Percentiles rank a stretch among this genome's conserved stretches.
Evolutionary conservation across 2,797 vertebrate genomes (phyloP).

Genomic region (Tragelaphus eurycerus): DNA sequence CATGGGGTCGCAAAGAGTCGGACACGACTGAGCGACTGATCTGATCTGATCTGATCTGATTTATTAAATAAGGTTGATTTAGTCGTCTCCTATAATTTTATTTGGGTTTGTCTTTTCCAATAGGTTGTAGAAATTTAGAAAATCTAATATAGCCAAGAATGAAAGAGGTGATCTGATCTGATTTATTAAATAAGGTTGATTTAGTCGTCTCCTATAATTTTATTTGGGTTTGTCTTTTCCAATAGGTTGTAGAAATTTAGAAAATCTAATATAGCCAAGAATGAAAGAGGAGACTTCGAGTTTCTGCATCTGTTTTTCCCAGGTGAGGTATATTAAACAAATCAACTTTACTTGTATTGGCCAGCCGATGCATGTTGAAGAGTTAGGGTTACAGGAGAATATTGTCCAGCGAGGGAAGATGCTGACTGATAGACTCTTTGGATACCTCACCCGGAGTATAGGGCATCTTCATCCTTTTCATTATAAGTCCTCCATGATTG

Average conservation of each 20-base stretch:
- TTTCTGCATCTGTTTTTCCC: background rate
- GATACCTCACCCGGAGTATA: background rate
- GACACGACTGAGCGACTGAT: too few species aligned
- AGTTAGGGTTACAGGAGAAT: background rate
- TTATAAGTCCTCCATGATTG: background rate
- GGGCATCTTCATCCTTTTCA: background rate
- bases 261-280: background rate
- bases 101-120: background rate
- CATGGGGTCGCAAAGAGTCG: too few species aligned
- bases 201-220: background rate
- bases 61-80: constrained; percentile 3
- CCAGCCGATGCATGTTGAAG: background rate
- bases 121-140: constrained; percentile 5
- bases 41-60: too few species aligned
- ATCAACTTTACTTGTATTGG: background rate
- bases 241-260: constrained; percentile 1
- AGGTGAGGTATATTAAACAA: background rate
- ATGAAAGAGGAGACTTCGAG: background rate
- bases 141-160: background rate
- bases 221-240: background rate
- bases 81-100: background rate
- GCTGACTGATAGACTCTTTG: background rate
- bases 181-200: background rate
- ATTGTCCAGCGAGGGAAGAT: background rate
- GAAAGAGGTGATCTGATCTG: too few species aligned